A percentile compares a stretch with the other conserved stretches of the same genome.
Conservation (phyloP, 2,113 vertebrate species). For the Vidua macroura region DNA sequence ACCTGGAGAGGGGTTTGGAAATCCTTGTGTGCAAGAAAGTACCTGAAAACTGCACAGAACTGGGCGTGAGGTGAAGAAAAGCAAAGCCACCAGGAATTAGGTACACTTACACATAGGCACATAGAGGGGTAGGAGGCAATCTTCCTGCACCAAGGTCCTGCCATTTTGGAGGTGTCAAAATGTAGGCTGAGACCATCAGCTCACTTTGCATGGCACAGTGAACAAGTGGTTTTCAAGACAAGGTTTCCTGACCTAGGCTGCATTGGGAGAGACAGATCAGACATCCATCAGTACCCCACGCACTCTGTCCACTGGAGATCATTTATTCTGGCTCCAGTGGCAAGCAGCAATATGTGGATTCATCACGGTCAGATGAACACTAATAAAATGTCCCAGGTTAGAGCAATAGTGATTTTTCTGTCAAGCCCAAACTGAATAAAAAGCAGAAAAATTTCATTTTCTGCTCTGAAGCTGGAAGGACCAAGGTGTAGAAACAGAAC, state of each 20-base stretch:
- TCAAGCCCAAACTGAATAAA: neutral
- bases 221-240: neutral
- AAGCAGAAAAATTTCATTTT: constrained; percentile 35
- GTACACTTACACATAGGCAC: neutral
- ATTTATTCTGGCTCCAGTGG: constrained; percentile 6
- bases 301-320: neutral
- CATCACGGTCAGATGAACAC: constrained; percentile 25
- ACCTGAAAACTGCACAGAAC: neutral
- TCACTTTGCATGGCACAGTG: neutral
- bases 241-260: neutral
- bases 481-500: neutral
- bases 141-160: neutral
- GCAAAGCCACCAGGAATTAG: neutral
- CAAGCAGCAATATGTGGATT: constrained; percentile 3
- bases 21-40: neutral
- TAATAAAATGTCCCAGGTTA: constrained; percentile 16
- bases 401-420: constrained; percentile 19
- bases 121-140: neutral
- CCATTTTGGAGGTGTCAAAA: neutral
- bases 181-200: neutral
- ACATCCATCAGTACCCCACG: neutral
- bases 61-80: neutral
- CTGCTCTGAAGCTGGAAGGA: neutral
- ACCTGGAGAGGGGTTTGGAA: neutral
- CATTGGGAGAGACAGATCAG: neutral